Conservation (phyloP, 2,113 vertebrate species). For the Potamarius usumacintae region DNA sequence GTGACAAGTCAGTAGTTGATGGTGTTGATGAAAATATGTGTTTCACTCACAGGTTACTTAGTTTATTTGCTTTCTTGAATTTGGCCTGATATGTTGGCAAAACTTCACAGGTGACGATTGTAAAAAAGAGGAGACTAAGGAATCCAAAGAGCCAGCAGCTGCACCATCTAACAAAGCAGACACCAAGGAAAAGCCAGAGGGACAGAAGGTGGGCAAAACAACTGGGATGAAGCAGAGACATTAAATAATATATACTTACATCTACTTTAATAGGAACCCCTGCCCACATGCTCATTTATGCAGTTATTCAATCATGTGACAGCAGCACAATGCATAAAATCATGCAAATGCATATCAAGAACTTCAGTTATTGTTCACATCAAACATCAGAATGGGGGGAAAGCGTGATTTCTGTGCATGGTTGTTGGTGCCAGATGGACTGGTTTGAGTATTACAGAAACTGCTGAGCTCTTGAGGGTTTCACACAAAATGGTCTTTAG, state of each 20-base stretch:
- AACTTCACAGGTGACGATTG: conserved; percentile 47
- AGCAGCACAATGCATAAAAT: too few relatives aligned
- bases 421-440: neutral
- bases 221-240: neutral
- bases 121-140: conserved; percentile 59
- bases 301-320: too few relatives aligned
- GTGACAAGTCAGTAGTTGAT: neutral
- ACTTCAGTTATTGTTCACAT: neutral
- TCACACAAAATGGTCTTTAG: neutral
- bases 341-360: neutral
- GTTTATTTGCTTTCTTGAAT: conserved; percentile 4
- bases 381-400: neutral
- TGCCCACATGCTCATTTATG: too few relatives aligned
- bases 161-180: conserved; percentile 49
- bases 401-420: neutral
- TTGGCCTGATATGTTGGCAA: neutral
- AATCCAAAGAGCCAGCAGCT: conserved; percentile 52
- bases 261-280: neutral
- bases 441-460: neutral
- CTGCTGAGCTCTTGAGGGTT: neutral
- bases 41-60: conserved; percentile 1
- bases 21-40: neutral
- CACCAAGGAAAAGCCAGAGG: conserved; percentile 37
- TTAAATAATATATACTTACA: neutral
- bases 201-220: conserved; percentile 61